phyloP scores from a whole-genome alignment of 1,140 invertebrate species.

The fruit fly (Drosophila melanogaster) region DNA sequence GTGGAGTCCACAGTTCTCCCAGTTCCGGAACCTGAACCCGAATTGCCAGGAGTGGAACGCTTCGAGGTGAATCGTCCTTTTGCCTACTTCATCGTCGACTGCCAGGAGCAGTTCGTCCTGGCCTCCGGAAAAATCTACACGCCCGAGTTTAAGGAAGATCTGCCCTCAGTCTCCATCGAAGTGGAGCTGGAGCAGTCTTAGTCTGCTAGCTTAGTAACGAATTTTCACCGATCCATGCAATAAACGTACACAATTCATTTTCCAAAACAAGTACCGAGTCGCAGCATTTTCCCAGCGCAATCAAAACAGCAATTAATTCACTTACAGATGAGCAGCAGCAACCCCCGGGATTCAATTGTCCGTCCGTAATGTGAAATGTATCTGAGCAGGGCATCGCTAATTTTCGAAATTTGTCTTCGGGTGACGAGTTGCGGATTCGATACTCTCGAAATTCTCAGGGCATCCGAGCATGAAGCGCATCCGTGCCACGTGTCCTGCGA shows the following conservation, averaged over 20 bases:
- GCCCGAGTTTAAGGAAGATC: constrained; percentile 75
- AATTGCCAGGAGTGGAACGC: constrained; percentile 68
- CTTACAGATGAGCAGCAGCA: constrained; percentile 48
- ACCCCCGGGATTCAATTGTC: constrained; percentile 76
- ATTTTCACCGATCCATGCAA: constrained; percentile 74
- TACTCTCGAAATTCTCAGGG: constrained; percentile 48
- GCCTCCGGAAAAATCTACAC: constrained; percentile 87
- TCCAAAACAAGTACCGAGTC: constrained; percentile 12
- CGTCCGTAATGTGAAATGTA: constrained; percentile 81
- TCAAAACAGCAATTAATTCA: constrained; percentile 82
- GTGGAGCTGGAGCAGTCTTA: constrained; percentile 74
- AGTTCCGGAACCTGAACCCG: constrained; percentile 59
- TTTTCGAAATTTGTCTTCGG: constrained; percentile 79
- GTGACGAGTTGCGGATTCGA: constrained; percentile 33
- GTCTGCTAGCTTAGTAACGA: constrained; percentile 55
- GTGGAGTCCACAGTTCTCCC: constrained; percentile 39
- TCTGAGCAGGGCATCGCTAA: constrained; percentile 77
- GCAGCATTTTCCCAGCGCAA: constrained; percentile 69
- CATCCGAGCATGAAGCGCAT: constrained; percentile 72
- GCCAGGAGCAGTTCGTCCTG: constrained; percentile 86
- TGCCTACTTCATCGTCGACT: constrained; percentile 88
- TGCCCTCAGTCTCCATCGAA: constrained; percentile 63
- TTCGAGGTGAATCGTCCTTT: constrained; percentile 89
- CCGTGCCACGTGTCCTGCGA: constrained; percentile 68
- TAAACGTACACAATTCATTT: constrained; percentile 58